Evolutionary conservation across 2,888 invertebrate species (phyloP).

Genomic region (Clivina fossor): DNA sequence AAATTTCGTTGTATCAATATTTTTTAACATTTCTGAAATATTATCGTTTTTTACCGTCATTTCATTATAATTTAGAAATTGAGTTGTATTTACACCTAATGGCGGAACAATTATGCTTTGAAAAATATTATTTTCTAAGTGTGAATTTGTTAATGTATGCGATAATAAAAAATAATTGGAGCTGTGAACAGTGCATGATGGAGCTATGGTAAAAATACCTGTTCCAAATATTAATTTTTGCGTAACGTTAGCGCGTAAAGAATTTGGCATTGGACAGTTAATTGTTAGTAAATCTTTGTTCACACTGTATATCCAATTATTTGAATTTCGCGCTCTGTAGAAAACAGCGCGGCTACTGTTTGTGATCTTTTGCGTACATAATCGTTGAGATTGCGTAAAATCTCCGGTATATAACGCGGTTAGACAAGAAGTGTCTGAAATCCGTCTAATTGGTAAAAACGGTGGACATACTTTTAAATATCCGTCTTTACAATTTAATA

Average conservation of each 20-base stretch:
- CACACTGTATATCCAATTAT: slow-evolving; percentile 5
- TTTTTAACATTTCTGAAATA: too few relatives aligned
- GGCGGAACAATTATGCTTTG: neutral
- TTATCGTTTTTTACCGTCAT: too few relatives aligned
- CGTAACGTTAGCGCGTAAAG: neutral
- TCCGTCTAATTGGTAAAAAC: neutral
- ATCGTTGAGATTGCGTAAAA: neutral
- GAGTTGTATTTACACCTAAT: neutral
- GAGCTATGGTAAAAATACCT: neutral
- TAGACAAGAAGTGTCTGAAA: slow-evolving; percentile 5
- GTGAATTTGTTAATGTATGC: neutral
- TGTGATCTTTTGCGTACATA: slow-evolving; percentile 8
- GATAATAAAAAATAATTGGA: slow-evolving; percentile 7
- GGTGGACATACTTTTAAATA: slow-evolving; percentile 1
- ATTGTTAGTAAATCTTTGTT: slow-evolving; percentile 3
- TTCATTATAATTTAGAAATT: neutral
- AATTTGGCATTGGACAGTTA: neutral
- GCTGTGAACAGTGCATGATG: slow-evolving; percentile 5
- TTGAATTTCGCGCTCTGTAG: neutral
- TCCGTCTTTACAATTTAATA: neutral
- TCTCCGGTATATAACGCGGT: neutral
- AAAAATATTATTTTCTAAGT: neutral
- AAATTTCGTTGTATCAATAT: too few relatives aligned
- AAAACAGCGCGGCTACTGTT: neutral
- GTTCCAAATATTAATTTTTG: slow-evolving; percentile 4